Base-by-base conservation (phyloP, 2,888 invertebrate genomes). In the Busseola fusca region DNA sequence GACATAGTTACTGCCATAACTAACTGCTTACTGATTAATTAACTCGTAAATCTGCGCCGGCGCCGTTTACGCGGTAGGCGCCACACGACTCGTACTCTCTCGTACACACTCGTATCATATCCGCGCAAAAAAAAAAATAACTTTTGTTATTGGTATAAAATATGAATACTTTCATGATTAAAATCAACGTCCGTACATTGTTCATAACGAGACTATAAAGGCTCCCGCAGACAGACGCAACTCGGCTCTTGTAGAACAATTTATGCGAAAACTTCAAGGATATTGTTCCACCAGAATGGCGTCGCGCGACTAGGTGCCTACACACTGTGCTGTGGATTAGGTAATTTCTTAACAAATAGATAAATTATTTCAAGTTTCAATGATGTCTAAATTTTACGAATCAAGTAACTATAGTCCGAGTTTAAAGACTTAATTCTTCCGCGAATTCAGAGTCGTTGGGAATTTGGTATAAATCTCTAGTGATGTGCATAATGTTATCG, bases 11-110 rank as follows among this genome's bases (percentile, higher is more conserved):
- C n/a, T n/a, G 21, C 60, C 63, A 57, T 66, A 48, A 64, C 58
- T 59, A 77, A 52, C 56, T 27, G 50, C 45, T 48, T 78, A 37
- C 64, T 69, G 82, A 74, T 81, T 78, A 81, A 80, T 69, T 57
- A 66, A 30, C 45, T 69, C 69, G 54, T 81, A 80, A 78, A 81
- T 74, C 57, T 60, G 58, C 64, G 69, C 37, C 50, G 71, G 65
- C 71, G 50, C 64, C 77, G 42, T 34, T 67, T 40, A 69, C 42
- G 56, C 66, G 48, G 72, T 59, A 81, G 69, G 79, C 81, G 81
- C 78, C 79, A 69, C 66, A 63, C 52, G 56, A 64, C 65, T 1
- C 6, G 9, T 10, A 37, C 7, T n/a, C n/a, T n/a, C n/a, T n/a
- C n/a, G n/a, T n/a, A n/a, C n/a, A n/a, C n/a, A 64, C 65, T 1